Evolutionary conservation across 2,113 vertebrate species (phyloP), one percentile per base, ranked within the genome.

Genomic region (Brevimyrus niger): DNA sequence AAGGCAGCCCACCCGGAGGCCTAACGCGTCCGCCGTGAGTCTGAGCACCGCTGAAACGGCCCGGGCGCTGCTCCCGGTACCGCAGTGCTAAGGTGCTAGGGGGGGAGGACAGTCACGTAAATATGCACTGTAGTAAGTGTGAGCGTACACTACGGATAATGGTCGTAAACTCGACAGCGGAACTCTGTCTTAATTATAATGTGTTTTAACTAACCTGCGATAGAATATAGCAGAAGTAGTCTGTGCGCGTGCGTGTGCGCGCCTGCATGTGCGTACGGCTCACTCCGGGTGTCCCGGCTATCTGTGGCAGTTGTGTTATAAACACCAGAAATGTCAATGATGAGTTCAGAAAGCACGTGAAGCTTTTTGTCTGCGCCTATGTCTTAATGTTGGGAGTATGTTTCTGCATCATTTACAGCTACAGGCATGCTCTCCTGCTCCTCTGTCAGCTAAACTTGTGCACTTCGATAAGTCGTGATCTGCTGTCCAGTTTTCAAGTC

Each of bases 21-120:
- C 88, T 65, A 47, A 92, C 91, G 91, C 92, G 89, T 90, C 92
- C 89, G 91, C 89, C 90, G 84, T 51, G 84, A 86, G 84, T 86
- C 86, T 90, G 87, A n/a, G 42, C 35, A 19, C 6, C 80, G 21
- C 80, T 46, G 73, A 80, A 90, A 93, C 92, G 93, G 94, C 95
- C 94, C 94, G 92, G 90, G 90, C 87, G 1, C 89, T 65, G 92
- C 93, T 94, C 90, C 91, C 46, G 91, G 92, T 95, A 94, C 94
- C 93, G 95, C 95, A 96, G 94, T 95, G 95, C 92, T 92, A 90
- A 90, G 90, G 92, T 89, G 84, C 76, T 91, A 87, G 90, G 90
- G 91, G 90, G 91, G 91, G 90, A 91, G 90, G 91, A 89, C 61
- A 89, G 5, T 82, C 19, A n/a, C 21, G 21, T 47, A 88, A 88